Evolutionary conservation across 2,113 vertebrate genomes (phyloP).

Genomic region (Phalacrocorax brasilianus): DNA sequence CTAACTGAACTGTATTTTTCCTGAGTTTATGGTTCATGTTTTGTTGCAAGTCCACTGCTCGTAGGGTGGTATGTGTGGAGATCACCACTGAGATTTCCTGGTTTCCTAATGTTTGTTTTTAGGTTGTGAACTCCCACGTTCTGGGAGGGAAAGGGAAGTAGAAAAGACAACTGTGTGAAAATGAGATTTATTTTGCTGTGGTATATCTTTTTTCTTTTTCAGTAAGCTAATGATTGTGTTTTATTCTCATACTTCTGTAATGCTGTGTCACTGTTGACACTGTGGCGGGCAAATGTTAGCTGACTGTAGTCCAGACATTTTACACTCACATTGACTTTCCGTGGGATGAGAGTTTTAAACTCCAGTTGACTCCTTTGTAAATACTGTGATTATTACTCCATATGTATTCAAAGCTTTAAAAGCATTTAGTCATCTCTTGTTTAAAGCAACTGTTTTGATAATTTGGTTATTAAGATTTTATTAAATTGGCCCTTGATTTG

Average conservation of each 20-base stretch:
- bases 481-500: background rate
- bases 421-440: background rate
- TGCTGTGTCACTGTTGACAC: background rate
- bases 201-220: background rate
- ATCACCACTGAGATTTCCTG: background rate
- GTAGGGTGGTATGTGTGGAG: background rate
- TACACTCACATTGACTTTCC: background rate
- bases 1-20: background rate
- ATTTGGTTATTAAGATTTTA: background rate
- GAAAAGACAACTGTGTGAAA: conserved; percentile 10
- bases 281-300: background rate
- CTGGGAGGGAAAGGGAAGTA: background rate
- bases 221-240: background rate
- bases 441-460: background rate
- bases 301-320: background rate
- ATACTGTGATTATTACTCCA: background rate
- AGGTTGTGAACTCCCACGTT: conserved; percentile 12
- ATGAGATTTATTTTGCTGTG: conserved; percentile 5
- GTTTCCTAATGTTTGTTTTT: background rate
- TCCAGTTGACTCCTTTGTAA: background rate
- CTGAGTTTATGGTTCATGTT: background rate
- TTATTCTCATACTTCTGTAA: background rate
- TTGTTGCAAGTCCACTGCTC: background rate
- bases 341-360: background rate
- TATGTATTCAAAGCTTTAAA: background rate